These are phyloP conservation scores for Listrodromus nycthemerus DNA, from an alignment of 2,888 invertebrate genomes.

Conservation along the genomic window DNA sequence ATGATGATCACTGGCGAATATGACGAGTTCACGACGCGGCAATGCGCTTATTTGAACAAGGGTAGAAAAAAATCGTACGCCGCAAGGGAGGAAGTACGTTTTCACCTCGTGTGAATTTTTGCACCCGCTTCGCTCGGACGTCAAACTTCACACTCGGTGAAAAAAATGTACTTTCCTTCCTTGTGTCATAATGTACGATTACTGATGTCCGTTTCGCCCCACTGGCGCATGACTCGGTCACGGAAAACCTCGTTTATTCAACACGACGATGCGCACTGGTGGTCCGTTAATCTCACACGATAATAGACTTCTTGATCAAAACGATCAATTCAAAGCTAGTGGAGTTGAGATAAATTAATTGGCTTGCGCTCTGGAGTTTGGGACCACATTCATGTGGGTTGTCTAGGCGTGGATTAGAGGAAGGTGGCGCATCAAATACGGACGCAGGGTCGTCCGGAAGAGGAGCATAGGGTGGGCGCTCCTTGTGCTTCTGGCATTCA, in stretches of 20 bases:
- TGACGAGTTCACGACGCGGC: too few relatives aligned
- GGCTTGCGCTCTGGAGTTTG: not conserved
- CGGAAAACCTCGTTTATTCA: not conserved
- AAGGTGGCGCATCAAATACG: conserved; percentile 21
- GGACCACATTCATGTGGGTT: not conserved
- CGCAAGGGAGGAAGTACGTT: too few relatives aligned
- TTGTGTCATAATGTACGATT: too few relatives aligned
- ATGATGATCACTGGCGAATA: too few relatives aligned
- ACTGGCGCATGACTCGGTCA: too few relatives aligned
- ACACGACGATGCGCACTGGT: not conserved
- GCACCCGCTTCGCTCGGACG: too few relatives aligned
- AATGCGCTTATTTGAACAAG: too few relatives aligned
- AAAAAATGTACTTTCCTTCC: too few relatives aligned
- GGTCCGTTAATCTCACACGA: not conserved
- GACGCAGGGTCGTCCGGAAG: not conserved
- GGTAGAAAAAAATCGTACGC: too few relatives aligned
- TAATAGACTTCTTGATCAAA: not conserved
- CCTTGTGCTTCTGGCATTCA: conserved; percentile 52
- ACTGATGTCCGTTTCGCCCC: too few relatives aligned
- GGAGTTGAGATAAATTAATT: not conserved
- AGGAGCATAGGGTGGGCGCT: not conserved
- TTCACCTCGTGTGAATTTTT: too few relatives aligned
- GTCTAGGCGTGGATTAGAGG: not conserved
- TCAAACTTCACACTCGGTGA: too few relatives aligned
- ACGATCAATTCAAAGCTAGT: not conserved